phyloP scores from a whole-genome alignment of 2,888 invertebrate genomes.

The Bedellia somnulentella region DNA sequence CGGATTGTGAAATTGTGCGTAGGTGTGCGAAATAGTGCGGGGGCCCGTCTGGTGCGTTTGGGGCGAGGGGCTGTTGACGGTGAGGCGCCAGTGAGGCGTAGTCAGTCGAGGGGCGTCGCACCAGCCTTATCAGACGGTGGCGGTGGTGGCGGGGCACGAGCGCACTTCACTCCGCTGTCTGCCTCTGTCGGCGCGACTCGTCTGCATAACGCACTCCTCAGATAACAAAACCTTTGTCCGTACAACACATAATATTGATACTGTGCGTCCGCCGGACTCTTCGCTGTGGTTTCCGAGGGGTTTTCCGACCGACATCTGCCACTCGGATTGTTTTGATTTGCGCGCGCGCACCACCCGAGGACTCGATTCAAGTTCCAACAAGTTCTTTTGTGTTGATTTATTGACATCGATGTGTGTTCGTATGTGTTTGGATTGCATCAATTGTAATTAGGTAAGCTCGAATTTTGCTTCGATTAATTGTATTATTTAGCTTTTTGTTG shows the following conservation, averaged over 20 bases:
- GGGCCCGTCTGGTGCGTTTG: conserved; percentile 37
- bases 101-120: conserved; percentile 61
- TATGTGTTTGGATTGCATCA: conserved; percentile 48
- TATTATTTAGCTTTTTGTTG: too few relatives aligned
- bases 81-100: conserved; percentile 50
- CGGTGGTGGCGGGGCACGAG: conserved; percentile 51
- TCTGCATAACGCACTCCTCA: too few relatives aligned
- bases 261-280: conserved; percentile 26
- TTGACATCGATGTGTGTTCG: conserved; percentile 25
- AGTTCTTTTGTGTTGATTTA: conserved; percentile 28
- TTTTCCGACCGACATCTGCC: conserved; percentile 53
- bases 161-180: conserved; percentile 45
- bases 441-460: conserved; percentile 34
- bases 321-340: conserved; percentile 44
- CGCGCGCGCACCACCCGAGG: conserved; percentile 45
- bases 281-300: conserved; percentile 46
- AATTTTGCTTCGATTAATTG: too few relatives aligned
- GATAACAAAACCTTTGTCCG: conserved; percentile 61
- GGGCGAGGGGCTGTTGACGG: conserved; percentile 29
- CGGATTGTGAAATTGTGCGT: conserved; percentile 52
- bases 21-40: conserved; percentile 43
- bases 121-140: conserved; percentile 59
- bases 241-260: conserved; percentile 55
- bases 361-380: conserved; percentile 39
- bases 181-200: conserved; percentile 47